Evolutionary conservation across 2,797 vertebrate species (phyloP).

Genomic region (Diplodus sargus): DNA sequence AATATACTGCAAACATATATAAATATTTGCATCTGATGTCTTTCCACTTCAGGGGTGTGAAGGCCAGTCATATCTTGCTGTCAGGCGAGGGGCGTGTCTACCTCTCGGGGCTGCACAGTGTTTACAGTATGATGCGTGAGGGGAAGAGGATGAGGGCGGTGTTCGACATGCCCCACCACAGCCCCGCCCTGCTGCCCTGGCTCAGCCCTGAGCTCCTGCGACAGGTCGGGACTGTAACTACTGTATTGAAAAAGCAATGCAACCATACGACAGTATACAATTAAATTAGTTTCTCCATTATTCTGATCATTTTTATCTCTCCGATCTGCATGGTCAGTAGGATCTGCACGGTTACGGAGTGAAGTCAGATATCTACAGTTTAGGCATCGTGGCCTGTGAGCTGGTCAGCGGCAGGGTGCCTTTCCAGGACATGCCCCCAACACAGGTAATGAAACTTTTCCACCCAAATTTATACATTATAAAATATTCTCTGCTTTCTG

Average conservation of each 20-base stretch:
- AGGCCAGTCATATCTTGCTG: slow-evolving; percentile 98
- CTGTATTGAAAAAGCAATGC: too few species aligned
- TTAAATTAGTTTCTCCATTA: background rate
- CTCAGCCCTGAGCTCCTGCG: slow-evolving; percentile 97
- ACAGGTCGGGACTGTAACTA: slow-evolving; percentile 86
- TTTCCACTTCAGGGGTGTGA: slow-evolving; percentile 89
- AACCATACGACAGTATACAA: background rate
- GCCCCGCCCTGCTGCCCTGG: slow-evolving; percentile 95
- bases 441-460: slow-evolving; percentile 86
- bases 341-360: slow-evolving; percentile 97
- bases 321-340: slow-evolving; percentile 72
- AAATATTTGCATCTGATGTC: background rate
- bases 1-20: background rate
- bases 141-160: slow-evolving; percentile 91
- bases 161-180: slow-evolving; percentile 95
- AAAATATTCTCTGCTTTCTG: background rate
- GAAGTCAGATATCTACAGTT: slow-evolving; percentile 98
- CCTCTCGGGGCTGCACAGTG: slow-evolving; percentile 94
- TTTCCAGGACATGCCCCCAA: slow-evolving; percentile 96
- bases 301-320: background rate
- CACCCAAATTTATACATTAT: too few species aligned
- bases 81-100: slow-evolving; percentile 94
- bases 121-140: slow-evolving; percentile 94
- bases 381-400: slow-evolving; percentile 97
- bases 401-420: slow-evolving; percentile 95